Evolutionary conservation across 2,888 invertebrate genomes (phyloP).

Genomic region (Patella depressa): DNA sequence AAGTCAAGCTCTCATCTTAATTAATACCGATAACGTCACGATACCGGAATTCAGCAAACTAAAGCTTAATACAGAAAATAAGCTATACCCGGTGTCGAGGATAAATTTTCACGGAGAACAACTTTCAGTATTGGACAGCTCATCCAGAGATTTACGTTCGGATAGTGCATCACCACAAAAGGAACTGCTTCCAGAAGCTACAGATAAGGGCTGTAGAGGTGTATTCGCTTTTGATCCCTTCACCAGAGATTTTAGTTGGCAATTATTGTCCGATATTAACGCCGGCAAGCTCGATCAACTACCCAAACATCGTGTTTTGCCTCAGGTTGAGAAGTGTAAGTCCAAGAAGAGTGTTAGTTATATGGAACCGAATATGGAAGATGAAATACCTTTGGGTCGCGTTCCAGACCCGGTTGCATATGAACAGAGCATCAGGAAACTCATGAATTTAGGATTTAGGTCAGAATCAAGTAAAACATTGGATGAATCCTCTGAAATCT

Average conservation of each 20-base stretch:
- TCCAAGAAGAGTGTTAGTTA: neutral
- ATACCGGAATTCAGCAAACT: conserved; percentile 19
- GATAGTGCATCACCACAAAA: neutral
- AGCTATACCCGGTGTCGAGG: neutral
- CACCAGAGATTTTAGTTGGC: conserved; percentile 12
- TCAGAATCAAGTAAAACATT: neutral
- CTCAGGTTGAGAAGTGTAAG: neutral
- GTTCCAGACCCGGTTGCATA: neutral
- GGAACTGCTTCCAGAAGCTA: neutral
- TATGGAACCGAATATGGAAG: conserved; percentile 3
- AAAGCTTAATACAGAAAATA: neutral
- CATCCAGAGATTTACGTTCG: neutral
- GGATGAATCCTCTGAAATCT: neutral
- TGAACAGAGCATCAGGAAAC: conserved; percentile 1
- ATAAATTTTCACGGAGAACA: conserved; percentile 14
- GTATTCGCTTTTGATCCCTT: conserved; percentile 16
- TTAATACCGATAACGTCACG: conserved; percentile 37
- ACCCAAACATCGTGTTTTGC: too few relatives aligned
- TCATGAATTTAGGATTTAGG: conserved; percentile 18
- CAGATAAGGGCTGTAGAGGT: conserved; percentile 14
- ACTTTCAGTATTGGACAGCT: neutral
- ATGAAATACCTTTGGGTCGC: neutral
- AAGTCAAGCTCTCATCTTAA: conserved; percentile 51
- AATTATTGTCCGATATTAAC: conserved; percentile 8
- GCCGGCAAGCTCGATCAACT: neutral